Evolutionary conservation across 2,797 vertebrate genomes (phyloP), one percentile per base, ranked within the genome.

Genomic region (Lagocephalus sceleratus): DNA sequence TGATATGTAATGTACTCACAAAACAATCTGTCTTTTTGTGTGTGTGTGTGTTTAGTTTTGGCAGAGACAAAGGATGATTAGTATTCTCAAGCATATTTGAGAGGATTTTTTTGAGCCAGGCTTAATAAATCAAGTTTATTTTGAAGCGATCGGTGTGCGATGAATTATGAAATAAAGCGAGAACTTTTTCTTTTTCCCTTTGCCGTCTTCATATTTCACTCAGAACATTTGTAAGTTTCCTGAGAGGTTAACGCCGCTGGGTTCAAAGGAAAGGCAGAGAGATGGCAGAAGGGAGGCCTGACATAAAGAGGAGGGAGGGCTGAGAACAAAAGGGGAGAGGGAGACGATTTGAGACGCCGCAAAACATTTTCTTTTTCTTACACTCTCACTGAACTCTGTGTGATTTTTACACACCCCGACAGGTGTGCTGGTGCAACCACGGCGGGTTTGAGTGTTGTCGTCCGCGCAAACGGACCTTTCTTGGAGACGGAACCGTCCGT

Each of bases 91-190:
- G 49, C 58, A 61, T 61, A 68, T 84, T 74, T 76, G 15, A 42
- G 55, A 73, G 10, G 54, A 62, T 65, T 77, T 35, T 14, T 35
- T 60, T 63, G 66, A 74, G 71, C 47, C 68, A 68, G 61, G 14
- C 73, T 61, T 76, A 73, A 79, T 73, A 66, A 75, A 68, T 81
- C 59, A 68, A 63, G 54, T 76, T 78, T 81, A 68, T 67, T 81
- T 68, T 78, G 49, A 66, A 68, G 69, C 51, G 25, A 67, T 66
- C 52, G 63, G 63, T 73, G 71, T n/a, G 19, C 61, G 73, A 82
- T 86, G 57, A 84, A 85, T 88, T 80, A 85, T 86, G 60, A 78
- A 82, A 78, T 77, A 82, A 78, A 76, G 73, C 14, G n/a, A 58
- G 54, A 68, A 59, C 60, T 63, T 39, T 39, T 39, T 39, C 40